Evolutionary conservation across 2,888 invertebrate species (phyloP).

Genomic region (Caenorhabditis sp.): DNA sequence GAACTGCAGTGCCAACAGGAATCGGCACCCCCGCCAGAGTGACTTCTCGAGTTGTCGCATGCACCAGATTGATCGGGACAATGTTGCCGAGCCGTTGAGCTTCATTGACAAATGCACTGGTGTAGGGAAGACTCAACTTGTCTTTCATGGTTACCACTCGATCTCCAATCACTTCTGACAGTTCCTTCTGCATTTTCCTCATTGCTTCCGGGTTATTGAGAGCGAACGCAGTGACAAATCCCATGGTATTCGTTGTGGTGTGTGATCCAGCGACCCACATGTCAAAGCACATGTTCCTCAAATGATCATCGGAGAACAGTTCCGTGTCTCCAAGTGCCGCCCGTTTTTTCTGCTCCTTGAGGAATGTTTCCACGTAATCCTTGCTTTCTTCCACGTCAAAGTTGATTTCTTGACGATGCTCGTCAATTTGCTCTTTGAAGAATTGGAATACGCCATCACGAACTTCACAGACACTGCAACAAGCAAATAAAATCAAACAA

Average conservation of each 20-base stretch:
- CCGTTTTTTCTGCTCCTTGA: conserved; percentile 63
- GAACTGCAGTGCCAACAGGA: conserved; percentile 61
- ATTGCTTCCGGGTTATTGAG: conserved; percentile 36
- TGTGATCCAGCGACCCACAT: conserved; percentile 75
- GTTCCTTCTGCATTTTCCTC: conserved; percentile 66
- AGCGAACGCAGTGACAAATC: conserved; percentile 60
- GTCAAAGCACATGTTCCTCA: conserved; percentile 69
- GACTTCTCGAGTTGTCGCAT: conserved; percentile 55
- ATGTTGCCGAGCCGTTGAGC: conserved; percentile 67
- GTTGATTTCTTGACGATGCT: conserved; percentile 55
- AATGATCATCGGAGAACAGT: conserved; percentile 55
- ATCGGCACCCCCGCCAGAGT: conserved; percentile 53
- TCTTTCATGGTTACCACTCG: conserved; percentile 70
- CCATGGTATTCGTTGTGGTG: conserved; percentile 71
- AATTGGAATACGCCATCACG: conserved; percentile 60
- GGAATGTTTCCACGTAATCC: conserved; percentile 67
- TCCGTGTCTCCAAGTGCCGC: conserved; percentile 51
- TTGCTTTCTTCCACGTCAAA: conserved; percentile 49
- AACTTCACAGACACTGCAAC: conserved; percentile 40
- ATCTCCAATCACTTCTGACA: conserved; percentile 66
- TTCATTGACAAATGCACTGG: conserved; percentile 71
- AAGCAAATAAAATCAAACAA: not conserved
- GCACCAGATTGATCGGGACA: conserved; percentile 64
- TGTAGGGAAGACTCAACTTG: conserved; percentile 64
- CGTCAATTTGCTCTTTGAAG: conserved; percentile 63